Percentiles rank a stretch among this genome's conserved stretches.
Evolutionary conservation across 2,888 invertebrate genomes (phyloP).

Genomic region (Endotricha flammealis): DNA sequence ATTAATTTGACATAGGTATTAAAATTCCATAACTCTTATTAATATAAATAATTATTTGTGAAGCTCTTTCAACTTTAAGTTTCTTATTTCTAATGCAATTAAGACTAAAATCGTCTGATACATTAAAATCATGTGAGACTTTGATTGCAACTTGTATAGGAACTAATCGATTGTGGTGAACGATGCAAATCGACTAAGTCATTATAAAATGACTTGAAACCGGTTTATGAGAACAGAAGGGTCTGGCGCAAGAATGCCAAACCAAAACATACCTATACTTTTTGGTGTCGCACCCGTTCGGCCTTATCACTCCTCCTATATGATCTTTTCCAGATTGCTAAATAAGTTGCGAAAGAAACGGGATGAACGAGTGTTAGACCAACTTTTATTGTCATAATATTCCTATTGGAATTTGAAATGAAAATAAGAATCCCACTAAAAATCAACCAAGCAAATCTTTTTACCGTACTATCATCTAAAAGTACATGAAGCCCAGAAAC

Average conservation of each 20-base stretch:
- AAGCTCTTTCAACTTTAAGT: too few relatives aligned
- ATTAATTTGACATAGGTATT: too few relatives aligned
- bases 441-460: slow-evolving; percentile 19
- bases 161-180: slow-evolving; percentile 1
- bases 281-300: too few relatives aligned
- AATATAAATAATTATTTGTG: too few relatives aligned
- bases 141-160: neutral
- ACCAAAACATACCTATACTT: slow-evolving; percentile 32
- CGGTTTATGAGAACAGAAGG: slow-evolving; percentile 25
- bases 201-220: slow-evolving; percentile 21
- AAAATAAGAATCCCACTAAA: slow-evolving; percentile 39
- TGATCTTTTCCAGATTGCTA: too few relatives aligned
- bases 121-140: slow-evolving; percentile 1
- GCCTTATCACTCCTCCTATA: too few relatives aligned
- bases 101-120: slow-evolving; percentile 13
- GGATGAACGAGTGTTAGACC: too few relatives aligned
- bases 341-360: too few relatives aligned
- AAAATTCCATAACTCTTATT: too few relatives aligned
- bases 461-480: slow-evolving; percentile 31
- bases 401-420: slow-evolving; percentile 39
- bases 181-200: slow-evolving; percentile 3
- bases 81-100: too few relatives aligned
- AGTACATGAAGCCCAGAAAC: slow-evolving; percentile 35
- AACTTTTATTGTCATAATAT: slow-evolving; percentile 24
- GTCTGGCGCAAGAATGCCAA: slow-evolving; percentile 29